Percentiles rank a stretch among this genome's conserved stretches.
phyloP scores from a whole-genome alignment of 2,888 invertebrate genomes.

The Acanthosepion pharaonis region DNA sequence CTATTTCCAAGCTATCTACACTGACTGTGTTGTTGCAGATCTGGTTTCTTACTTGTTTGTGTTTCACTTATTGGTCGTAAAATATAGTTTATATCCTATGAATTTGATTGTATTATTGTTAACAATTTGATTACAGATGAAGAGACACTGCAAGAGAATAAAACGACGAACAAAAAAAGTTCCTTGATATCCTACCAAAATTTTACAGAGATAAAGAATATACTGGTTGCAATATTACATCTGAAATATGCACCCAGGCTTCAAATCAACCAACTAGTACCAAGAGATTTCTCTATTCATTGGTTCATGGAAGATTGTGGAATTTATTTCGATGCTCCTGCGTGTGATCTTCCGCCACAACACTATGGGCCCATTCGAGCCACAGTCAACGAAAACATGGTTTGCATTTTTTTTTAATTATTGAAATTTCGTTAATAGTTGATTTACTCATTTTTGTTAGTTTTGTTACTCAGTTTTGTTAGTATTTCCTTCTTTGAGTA shows the following conservation, averaged over 20 bases:
- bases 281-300: conserved; percentile 53
- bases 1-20: too few species aligned
- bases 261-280: not conserved
- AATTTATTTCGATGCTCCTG: conserved; percentile 51
- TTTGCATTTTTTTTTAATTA: not conserved
- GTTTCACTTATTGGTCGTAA: too few species aligned
- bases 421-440: too few species aligned
- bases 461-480: too few species aligned
- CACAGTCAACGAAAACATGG: not conserved
- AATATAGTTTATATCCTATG: too few species aligned
- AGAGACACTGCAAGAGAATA: not conserved
- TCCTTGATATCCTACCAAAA: conserved; percentile 3
- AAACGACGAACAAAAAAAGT: not conserved
- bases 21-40: too few species aligned
- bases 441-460: too few species aligned
- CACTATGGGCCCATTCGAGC: conserved; percentile 49
- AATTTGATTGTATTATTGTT: too few species aligned
- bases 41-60: too few species aligned
- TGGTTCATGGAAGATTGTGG: conserved; percentile 58
- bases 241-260: not conserved
- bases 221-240: not conserved
- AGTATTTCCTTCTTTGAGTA: too few species aligned
- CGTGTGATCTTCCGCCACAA: conserved; percentile 55
- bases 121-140: not conserved
- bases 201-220: not conserved